phyloP scores from a whole-genome alignment of 2,888 invertebrate species.

The Eledone cirrhosa region DNA sequence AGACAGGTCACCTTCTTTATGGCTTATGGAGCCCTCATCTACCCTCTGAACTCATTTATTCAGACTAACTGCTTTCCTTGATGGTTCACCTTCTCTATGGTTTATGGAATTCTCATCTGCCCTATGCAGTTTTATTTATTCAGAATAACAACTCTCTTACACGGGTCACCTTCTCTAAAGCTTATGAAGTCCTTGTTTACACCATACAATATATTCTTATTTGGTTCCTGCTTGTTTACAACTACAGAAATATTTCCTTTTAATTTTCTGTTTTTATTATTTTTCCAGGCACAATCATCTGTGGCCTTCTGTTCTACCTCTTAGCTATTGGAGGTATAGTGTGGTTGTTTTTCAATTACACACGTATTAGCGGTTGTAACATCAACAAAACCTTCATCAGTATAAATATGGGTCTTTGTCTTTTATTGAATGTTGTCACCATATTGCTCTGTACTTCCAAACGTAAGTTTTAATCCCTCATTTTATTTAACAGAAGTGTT shows the following conservation, averaged over 20 bases:
- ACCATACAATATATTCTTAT: too few species aligned
- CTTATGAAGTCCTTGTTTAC: too few species aligned
- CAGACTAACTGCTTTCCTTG: too few species aligned
- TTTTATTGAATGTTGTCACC: constrained; percentile 64
- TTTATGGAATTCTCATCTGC: too few species aligned
- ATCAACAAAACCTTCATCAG: constrained; percentile 67
- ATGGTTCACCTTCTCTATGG: too few species aligned
- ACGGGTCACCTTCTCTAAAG: too few species aligned
- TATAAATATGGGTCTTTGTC: constrained; percentile 65
- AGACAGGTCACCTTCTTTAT: too few species aligned
- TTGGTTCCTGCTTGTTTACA: too few species aligned
- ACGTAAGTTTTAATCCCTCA: constrained; percentile 53
- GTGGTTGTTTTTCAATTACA: constrained; percentile 64
- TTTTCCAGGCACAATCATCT: constrained; percentile 59
- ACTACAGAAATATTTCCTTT: neutral
- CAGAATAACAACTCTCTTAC: too few species aligned
- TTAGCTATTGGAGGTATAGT: constrained; percentile 59
- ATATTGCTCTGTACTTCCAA: constrained; percentile 63
- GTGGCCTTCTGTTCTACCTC: constrained; percentile 61
- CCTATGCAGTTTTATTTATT: too few species aligned
- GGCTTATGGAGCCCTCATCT: too few species aligned
- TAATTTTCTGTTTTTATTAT: constrained; percentile 16
- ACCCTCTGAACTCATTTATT: too few species aligned
- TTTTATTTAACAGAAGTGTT: neutral
- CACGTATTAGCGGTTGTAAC: constrained; percentile 59